Conservation (phyloP, 64 coral and sea anemone species). For the Pocillopora verrucosa region DNA sequence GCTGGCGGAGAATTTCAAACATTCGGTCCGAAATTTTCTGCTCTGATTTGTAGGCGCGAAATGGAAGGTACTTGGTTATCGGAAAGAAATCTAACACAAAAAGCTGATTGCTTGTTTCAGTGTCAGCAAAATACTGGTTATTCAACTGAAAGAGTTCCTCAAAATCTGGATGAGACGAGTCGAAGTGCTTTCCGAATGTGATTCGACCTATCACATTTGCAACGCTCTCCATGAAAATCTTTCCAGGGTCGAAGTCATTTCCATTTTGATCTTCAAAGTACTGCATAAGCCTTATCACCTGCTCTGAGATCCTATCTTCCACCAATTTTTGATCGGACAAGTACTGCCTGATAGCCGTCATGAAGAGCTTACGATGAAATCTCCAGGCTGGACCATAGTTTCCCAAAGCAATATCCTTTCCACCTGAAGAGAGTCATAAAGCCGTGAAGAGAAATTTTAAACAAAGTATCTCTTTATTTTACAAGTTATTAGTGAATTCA, state of each 20-base stretch:
- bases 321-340: slow-evolving; percentile 9
- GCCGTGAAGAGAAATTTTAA: too few relatives aligned
- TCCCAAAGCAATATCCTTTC: slow-evolving; percentile 34
- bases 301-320: slow-evolving; percentile 17
- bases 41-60: slow-evolving; percentile 12
- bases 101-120: not conserved
- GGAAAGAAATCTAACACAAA: slow-evolving; percentile 52
- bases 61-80: slow-evolving; percentile 42
- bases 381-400: slow-evolving; percentile 44
- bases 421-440: not conserved
- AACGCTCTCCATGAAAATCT: slow-evolving; percentile 36
- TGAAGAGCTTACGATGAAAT: slow-evolving; percentile 35
- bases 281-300: not conserved
- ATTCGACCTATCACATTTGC: slow-evolving; percentile 59
- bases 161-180: slow-evolving; percentile 29
- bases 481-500: too few relatives aligned
- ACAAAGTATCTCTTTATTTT: too few relatives aligned
- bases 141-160: not conserved
- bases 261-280: slow-evolving; percentile 40
- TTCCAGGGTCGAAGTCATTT: slow-evolving; percentile 36
- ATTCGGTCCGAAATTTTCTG: not conserved
- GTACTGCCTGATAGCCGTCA: slow-evolving; percentile 42
- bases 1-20: slow-evolving; percentile 1
- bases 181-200: slow-evolving; percentile 43
- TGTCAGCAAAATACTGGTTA: not conserved